Evolutionary conservation across 2,797 vertebrate species (phyloP).

Genomic region (Cottoperca gobio): DNA sequence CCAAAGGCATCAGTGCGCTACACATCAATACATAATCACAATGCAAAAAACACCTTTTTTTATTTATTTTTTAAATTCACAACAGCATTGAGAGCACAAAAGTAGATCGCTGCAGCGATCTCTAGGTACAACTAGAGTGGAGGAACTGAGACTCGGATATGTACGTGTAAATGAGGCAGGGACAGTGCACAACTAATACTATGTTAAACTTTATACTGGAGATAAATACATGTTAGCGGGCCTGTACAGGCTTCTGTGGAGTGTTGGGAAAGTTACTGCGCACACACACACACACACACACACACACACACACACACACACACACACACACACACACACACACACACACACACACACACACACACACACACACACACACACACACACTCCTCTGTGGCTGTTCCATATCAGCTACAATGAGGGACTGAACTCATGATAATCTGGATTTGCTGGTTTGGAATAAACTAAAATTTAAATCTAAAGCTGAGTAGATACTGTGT

Average conservation of each 20-base stretch:
- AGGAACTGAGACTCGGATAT: conserved; percentile 11
- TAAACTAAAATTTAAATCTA: neutral
- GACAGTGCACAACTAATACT: neutral
- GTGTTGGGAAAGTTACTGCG: neutral
- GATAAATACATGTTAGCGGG: neutral
- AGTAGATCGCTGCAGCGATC: conserved; percentile 29
- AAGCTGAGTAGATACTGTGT: conserved; percentile 41
- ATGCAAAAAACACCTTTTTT: conserved; percentile 54
- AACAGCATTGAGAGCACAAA: conserved; percentile 52
- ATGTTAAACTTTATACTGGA: neutral
- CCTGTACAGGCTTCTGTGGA: neutral
- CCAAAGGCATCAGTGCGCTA: conserved; percentile 49
- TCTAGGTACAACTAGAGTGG: conserved; percentile 29
- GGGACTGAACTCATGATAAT: conserved; percentile 70
- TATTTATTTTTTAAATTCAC: conserved; percentile 64
- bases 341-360: conserved; percentile 22
- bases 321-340: neutral
- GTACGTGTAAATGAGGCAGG: conserved; percentile 1
- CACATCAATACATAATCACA: conserved; percentile 72
- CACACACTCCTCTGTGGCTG: conserved; percentile 29
- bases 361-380: neutral
- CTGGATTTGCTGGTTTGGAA: conserved; percentile 70
- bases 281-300: too few species aligned
- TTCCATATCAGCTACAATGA: conserved; percentile 52
- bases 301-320: too few species aligned